These are phyloP conservation scores for Stictonetta naevosa DNA, from an alignment of 2,113 vertebrate genomes.

Conservation along the genomic window DNA sequence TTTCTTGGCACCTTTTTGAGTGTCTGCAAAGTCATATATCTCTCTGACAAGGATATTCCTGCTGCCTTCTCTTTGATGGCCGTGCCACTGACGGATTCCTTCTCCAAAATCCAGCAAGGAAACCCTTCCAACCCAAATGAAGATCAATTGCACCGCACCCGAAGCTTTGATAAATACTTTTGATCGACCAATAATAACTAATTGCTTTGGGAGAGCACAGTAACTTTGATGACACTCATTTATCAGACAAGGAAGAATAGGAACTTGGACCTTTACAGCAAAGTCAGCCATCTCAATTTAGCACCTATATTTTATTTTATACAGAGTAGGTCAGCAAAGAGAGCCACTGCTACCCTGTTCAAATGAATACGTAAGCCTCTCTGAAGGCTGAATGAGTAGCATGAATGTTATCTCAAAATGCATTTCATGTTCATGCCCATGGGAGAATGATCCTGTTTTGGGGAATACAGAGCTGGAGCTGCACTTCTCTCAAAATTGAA, in stretches of 20 bases:
- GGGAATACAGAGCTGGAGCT: not conserved
- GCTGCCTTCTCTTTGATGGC: constrained; percentile 68
- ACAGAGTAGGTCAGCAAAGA: not conserved
- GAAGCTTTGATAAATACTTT: constrained; percentile 74
- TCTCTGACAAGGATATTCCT: constrained; percentile 65
- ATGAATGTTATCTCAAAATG: not conserved
- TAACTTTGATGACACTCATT: constrained; percentile 56
- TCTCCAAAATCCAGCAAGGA: constrained; percentile 33
- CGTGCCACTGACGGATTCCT: constrained; percentile 48
- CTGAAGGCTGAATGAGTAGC: not conserved
- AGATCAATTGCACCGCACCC: constrained; percentile 60
- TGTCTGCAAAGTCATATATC: constrained; percentile 49
- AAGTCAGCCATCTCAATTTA: constrained; percentile 5
- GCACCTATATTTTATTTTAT: not conserved
- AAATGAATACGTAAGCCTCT: not conserved
- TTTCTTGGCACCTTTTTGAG: constrained; percentile 48
- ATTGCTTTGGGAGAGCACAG: constrained; percentile 44
- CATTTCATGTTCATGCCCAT: not conserved
- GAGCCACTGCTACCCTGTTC: not conserved
- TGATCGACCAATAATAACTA: constrained; percentile 55
- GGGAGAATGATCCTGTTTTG: not conserved
- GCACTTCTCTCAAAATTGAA: not conserved
- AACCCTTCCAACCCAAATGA: constrained; percentile 71
- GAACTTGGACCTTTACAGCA: not conserved
- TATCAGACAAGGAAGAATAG: constrained; percentile 38